phyloP scores from a whole-genome alignment of 2,113 vertebrate species.

The Rallus limicola region DNA sequence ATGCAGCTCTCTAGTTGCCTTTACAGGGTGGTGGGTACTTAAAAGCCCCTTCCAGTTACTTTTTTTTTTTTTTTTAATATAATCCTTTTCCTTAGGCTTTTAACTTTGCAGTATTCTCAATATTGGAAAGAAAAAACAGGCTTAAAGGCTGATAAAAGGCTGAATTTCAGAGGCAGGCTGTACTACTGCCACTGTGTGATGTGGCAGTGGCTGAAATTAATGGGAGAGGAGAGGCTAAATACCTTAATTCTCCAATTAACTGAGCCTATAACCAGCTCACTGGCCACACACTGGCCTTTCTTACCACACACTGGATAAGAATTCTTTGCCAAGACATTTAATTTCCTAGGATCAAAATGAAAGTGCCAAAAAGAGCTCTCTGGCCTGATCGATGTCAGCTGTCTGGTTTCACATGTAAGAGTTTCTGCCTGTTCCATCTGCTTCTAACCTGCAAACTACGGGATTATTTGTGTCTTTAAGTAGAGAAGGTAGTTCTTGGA shows the following conservation, averaged over 20 bases:
- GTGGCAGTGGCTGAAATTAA: not conserved
- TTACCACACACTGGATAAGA: not conserved
- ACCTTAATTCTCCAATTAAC: not conserved
- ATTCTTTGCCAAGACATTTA: not conserved
- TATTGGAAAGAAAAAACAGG: not conserved
- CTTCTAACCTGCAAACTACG: not conserved
- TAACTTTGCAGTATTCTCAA: not conserved
- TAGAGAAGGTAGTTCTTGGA: not conserved
- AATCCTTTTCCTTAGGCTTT: not conserved
- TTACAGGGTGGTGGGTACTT: not conserved
- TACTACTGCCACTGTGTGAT: not conserved
- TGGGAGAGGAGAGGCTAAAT: not conserved
- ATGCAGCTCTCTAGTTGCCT: not conserved
- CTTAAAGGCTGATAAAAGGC: not conserved
- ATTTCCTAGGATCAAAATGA: not conserved
- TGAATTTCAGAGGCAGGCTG: not conserved
- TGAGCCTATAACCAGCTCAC: slow-evolving; percentile 23
- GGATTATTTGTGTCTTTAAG: not conserved
- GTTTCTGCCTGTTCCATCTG: not conserved
- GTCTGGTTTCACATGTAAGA: not conserved
- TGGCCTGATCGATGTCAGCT: not conserved
- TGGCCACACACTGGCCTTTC: not conserved
- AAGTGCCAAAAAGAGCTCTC: not conserved
- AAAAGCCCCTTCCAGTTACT: not conserved
- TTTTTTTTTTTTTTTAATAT: not conserved